These are phyloP conservation scores for Proctacanthus coquilletti DNA, from an alignment of 1,140 invertebrate species.

Conservation along the genomic window DNA sequence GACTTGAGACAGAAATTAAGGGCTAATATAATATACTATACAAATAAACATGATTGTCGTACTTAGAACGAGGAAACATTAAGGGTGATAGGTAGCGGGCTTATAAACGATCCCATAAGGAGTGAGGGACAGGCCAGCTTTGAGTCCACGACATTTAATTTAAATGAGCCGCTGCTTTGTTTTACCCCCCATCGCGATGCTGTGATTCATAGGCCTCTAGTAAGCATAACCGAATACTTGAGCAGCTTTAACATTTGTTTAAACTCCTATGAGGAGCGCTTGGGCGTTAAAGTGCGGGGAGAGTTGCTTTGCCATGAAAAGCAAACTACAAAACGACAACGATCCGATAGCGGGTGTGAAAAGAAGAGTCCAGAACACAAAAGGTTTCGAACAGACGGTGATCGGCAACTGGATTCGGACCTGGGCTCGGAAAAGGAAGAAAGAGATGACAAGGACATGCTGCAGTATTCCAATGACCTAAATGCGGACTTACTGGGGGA, in stretches of 20 bases:
- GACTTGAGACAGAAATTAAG: no score
- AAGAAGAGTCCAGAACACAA: constrained; percentile 29
- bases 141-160: no score
- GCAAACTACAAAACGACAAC: constrained; percentile 31
- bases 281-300: constrained; percentile 39
- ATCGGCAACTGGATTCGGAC: neutral
- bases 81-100: no score
- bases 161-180: constrained; percentile 17
- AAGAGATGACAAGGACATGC: neutral
- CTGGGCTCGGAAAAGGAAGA: constrained; percentile 1
- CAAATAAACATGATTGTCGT: no score
- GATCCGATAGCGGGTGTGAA: constrained; percentile 38
- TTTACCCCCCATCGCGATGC: constrained; percentile 30
- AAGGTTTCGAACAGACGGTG: constrained; percentile 21
- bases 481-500: constrained; percentile 13
- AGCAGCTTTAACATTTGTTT: constrained; percentile 59
- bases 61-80: no score
- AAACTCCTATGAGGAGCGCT: constrained; percentile 50
- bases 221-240: constrained; percentile 55
- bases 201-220: constrained; percentile 48
- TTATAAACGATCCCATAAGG: no score
- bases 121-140: no score
- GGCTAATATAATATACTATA: no score
- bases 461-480: constrained; percentile 6
- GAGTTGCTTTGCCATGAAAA: constrained; percentile 10